These are phyloP conservation scores for Misgurnus mizolepis DNA, from an alignment of 2,113 vertebrate genomes.

Conservation along the genomic window DNA sequence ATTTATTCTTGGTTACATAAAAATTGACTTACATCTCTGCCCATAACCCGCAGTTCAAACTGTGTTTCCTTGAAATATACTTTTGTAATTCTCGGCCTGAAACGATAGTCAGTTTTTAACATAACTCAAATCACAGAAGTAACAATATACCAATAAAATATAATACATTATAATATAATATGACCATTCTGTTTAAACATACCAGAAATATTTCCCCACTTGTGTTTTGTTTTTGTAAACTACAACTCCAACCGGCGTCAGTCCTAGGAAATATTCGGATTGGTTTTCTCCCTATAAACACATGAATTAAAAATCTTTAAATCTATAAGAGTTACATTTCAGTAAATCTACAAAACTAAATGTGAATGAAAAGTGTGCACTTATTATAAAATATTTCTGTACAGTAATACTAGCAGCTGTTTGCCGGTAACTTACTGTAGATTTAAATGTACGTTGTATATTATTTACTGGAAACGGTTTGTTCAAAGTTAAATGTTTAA, in stretches of 20 bases:
- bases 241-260: slow-evolving; percentile 86
- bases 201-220: slow-evolving; percentile 96
- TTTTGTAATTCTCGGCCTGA: slow-evolving; percentile 91
- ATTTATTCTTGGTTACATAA: neutral
- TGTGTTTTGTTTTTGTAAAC: slow-evolving; percentile 91
- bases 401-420: too few species aligned
- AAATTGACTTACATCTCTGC: slow-evolving; percentile 86
- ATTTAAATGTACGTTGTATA: too few species aligned
- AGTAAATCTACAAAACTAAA: neutral
- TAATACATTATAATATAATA: neutral
- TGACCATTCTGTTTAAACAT: slow-evolving; percentile 54
- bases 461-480: too few species aligned
- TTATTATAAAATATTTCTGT: too few species aligned
- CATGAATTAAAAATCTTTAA: neutral
- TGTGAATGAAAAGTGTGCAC: too few species aligned
- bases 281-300: slow-evolving; percentile 86
- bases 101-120: neutral
- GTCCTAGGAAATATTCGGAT: slow-evolving; percentile 89
- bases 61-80: slow-evolving; percentile 90
- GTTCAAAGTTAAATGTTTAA: too few species aligned
- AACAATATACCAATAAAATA: neutral
- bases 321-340: too few species aligned
- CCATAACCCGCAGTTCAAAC: slow-evolving; percentile 87
- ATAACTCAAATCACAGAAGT: neutral
- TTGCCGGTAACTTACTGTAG: too few species aligned